Conservation (phyloP, 2,113 vertebrate species). For the Dendropsophus ebraccatus region DNA sequence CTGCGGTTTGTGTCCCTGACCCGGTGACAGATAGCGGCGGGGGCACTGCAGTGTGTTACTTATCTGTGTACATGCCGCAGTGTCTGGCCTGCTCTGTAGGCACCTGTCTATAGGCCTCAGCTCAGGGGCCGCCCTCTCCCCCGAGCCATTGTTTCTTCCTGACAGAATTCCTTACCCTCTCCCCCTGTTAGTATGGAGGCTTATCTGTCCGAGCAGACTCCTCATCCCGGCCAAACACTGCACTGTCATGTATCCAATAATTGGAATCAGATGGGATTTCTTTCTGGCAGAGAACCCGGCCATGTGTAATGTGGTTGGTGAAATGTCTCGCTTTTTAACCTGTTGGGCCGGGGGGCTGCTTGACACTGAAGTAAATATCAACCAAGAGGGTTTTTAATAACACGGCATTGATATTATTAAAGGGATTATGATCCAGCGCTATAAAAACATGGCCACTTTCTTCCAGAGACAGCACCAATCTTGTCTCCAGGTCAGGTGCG, state of each 20-base stretch:
- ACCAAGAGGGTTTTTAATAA: not conserved
- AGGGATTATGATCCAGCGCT: too few relatives aligned
- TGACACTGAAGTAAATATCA: not conserved
- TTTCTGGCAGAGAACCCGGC: not conserved
- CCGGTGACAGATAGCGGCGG: not conserved
- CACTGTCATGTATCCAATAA: not conserved
- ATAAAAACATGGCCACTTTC: too few relatives aligned
- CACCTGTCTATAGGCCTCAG: slow-evolving; percentile 24
- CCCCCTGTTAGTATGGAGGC: not conserved
- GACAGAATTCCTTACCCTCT: not conserved
- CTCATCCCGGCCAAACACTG: not conserved
- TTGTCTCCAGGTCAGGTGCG: too few relatives aligned
- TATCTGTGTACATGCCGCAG: slow-evolving; percentile 29
- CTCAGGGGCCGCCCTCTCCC: not conserved
- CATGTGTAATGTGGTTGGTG: too few relatives aligned
- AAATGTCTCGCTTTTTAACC: not conserved
- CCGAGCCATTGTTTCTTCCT: slow-evolving; percentile 23
- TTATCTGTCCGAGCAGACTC: slow-evolving; percentile 17
- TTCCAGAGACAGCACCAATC: too few relatives aligned
- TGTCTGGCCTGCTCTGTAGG: slow-evolving; percentile 39
- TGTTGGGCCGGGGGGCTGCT: not conserved
- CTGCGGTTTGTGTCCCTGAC: not conserved
- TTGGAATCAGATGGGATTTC: not conserved
- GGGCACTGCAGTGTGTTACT: not conserved
- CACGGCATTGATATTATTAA: not conserved